Conservation (phyloP, 2,113 vertebrate species). For the Podarcis muralis region DNA sequence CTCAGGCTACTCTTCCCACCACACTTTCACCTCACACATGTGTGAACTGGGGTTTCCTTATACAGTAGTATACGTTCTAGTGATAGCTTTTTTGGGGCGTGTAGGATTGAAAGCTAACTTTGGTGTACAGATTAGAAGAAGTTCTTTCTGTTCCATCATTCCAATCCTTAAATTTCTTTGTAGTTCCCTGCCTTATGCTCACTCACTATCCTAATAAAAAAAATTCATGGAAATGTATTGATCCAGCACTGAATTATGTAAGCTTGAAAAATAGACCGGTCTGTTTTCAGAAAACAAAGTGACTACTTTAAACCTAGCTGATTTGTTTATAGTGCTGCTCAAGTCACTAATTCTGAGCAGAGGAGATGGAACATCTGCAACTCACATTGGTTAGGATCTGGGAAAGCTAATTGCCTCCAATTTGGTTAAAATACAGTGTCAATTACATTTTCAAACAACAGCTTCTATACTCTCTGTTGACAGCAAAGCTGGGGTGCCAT, state of each 20-base stretch:
- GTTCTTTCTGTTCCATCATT: neutral
- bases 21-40: neutral
- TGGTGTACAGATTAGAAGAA: accelerated
- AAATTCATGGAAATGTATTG: neutral
- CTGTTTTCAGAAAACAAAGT: constrained; percentile 43
- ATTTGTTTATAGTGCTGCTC: constrained; percentile 62
- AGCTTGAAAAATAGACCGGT: constrained; percentile 43
- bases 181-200: neutral
- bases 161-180: neutral
- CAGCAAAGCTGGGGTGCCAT: neutral
- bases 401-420: constrained; percentile 37
- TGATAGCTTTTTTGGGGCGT: neutral
- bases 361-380: constrained; percentile 52
- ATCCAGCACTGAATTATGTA: constrained; percentile 40
- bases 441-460: constrained; percentile 31
- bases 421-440: constrained; percentile 43
- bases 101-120: neutral
- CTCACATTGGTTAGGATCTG: constrained; percentile 33
- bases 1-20: neutral
- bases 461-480: neutral
- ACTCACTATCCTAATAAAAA: accelerated
- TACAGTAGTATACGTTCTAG: neutral
- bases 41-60: neutral
- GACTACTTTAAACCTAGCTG: constrained; percentile 30
- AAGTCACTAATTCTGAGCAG: constrained; percentile 1